These are phyloP conservation scores for Hippocampus comes DNA, from an alignment of 2,113 vertebrate genomes.

Conservation along the genomic window DNA sequence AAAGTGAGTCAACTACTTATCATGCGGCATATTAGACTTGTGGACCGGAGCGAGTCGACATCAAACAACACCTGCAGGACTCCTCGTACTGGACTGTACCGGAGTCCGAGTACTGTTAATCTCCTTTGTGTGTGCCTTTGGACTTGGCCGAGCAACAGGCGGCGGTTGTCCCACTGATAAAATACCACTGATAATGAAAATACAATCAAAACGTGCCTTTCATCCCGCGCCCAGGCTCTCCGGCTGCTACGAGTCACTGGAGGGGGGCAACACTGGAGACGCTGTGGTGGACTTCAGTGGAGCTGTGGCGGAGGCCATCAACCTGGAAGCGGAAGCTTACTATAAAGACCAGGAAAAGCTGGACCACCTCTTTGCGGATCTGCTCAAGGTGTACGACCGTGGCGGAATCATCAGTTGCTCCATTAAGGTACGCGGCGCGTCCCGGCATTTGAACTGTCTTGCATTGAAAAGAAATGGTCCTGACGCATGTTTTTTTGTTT, in stretches of 20 bases:
- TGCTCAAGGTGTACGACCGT: constrained; percentile 79
- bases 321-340: constrained; percentile 74
- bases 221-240: constrained; percentile 71
- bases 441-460: neutral
- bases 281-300: constrained; percentile 94
- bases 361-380: constrained; percentile 81
- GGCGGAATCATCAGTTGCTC: constrained; percentile 90
- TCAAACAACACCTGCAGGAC: neutral
- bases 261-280: constrained; percentile 87
- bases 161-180: neutral
- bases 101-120: no score
- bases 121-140: neutral
- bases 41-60: neutral
- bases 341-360: constrained; percentile 73
- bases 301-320: constrained; percentile 82
- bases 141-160: neutral
- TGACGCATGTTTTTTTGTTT: neutral
- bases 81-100: no score
- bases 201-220: neutral
- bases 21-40: neutral
- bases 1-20: constrained; percentile 73
- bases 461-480: neutral
- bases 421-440: constrained; percentile 57
- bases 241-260: constrained; percentile 89
- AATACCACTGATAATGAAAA: neutral